A percentile compares a stretch with the other conserved stretches of the same genome.
Evolutionary conservation across 2,888 invertebrate species (phyloP).

Genomic region (Anoplius nigerrimus): DNA sequence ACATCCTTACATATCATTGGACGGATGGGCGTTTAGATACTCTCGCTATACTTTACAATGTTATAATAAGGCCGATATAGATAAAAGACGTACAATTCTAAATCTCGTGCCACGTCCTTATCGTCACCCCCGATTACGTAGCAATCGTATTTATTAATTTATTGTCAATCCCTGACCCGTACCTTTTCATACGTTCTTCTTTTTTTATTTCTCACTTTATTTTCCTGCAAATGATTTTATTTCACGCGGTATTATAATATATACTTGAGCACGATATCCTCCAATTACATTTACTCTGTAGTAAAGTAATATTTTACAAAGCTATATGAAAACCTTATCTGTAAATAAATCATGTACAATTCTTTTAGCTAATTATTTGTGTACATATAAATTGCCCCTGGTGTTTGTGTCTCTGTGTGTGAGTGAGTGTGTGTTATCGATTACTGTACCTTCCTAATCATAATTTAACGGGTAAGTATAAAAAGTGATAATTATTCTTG

Average conservation of each 20-base stretch:
- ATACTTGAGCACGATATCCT: conserved; percentile 29
- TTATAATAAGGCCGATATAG: conserved; percentile 10
- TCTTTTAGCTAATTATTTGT: conserved; percentile 43
- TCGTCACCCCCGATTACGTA: conserved; percentile 5
- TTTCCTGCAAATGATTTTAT: neutral
- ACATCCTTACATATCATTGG: conserved; percentile 65
- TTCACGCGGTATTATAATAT: conserved; percentile 16
- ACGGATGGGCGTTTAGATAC: conserved; percentile 54
- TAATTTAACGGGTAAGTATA: conserved; percentile 29
- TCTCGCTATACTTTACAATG: conserved; percentile 23
- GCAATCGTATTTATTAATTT: conserved; percentile 8
- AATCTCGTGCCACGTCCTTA: conserved; percentile 15
- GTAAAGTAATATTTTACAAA: conserved; percentile 61
- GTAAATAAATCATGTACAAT: conserved; percentile 61
- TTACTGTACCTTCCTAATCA: conserved; percentile 22
- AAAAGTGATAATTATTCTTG: conserved; percentile 16
- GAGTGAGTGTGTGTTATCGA: neutral
- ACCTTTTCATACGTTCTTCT: neutral
- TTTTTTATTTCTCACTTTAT: neutral
- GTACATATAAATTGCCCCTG: conserved; percentile 41
- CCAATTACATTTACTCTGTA: conserved; percentile 36
- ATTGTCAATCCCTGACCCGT: neutral
- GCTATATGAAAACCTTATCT: conserved; percentile 48
- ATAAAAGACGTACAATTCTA: conserved; percentile 2
- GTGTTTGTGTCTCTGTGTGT: too few species aligned